These are phyloP conservation scores for Scaptomyza graminum DNA, from an alignment of 1,140 invertebrate species.

Conservation along the genomic window DNA sequence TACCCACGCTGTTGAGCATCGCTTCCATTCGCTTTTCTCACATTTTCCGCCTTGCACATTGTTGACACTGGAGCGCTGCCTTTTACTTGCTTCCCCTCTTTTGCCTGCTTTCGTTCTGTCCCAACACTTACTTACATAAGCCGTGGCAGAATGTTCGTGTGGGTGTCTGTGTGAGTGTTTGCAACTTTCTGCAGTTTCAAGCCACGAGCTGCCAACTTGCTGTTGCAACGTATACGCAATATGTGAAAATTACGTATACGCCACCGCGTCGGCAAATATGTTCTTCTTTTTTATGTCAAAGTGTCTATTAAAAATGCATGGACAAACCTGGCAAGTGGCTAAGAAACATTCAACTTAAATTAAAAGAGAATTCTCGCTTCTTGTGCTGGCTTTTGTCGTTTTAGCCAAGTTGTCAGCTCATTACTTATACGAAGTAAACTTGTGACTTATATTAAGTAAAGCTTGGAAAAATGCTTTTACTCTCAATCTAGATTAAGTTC, in stretches of 20 bases:
- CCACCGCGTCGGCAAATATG: slow-evolving; percentile 58
- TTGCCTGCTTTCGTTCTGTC: no score
- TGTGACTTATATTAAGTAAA: slow-evolving; percentile 25
- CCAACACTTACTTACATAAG: slow-evolving; percentile 65
- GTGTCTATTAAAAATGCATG: slow-evolving; percentile 51
- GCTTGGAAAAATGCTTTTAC: no score
- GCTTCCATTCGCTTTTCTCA: slow-evolving; percentile 49
- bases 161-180: slow-evolving; percentile 29
- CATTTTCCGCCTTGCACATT: slow-evolving; percentile 76
- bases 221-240: slow-evolving; percentile 75
- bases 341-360: slow-evolving; percentile 29
- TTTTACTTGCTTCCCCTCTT: slow-evolving; percentile 18
- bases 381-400: slow-evolving; percentile 2
- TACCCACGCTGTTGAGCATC: slow-evolving; percentile 51
- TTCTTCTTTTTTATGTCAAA: slow-evolving; percentile 49
- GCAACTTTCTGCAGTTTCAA: slow-evolving; percentile 56
- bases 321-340: slow-evolving; percentile 23
- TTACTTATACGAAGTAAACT: slow-evolving; percentile 25
- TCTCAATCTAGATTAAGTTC: no score
- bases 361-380: slow-evolving; percentile 39
- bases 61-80: slow-evolving; percentile 67
- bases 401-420: slow-evolving; percentile 23
- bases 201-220: slow-evolving; percentile 59
- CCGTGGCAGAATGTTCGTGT: slow-evolving; percentile 13
- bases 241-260: slow-evolving; percentile 77